phyloP scores from a whole-genome alignment of 2,797 vertebrate genomes.

The Calcarius lapponicus region DNA sequence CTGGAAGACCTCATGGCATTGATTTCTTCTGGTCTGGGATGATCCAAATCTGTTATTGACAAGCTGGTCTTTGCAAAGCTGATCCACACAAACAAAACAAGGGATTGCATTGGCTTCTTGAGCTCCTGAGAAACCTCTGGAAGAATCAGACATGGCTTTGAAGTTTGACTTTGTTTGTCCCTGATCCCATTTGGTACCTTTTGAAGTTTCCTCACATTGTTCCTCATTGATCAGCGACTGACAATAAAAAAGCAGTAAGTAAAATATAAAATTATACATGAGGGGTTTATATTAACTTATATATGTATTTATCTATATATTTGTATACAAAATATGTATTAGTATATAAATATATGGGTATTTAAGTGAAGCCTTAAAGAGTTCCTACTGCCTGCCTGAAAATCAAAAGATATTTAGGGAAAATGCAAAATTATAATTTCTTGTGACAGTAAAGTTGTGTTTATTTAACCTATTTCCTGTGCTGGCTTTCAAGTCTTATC shows the following conservation, averaged over 20 bases:
- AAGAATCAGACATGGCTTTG: not conserved
- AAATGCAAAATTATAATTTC: not conserved
- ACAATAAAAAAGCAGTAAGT: not conserved
- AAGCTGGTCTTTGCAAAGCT: not conserved
- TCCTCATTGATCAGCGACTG: not conserved
- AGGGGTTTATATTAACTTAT: not conserved
- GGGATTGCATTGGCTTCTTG: not conserved
- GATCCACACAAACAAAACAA: not conserved
- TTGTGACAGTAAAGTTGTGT: slow-evolving; percentile 6
- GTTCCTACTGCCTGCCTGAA: not conserved
- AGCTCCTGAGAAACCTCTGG: not conserved
- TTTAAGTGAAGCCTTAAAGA: not conserved
- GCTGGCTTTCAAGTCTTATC: slow-evolving; percentile 37
- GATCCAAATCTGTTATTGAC: not conserved
- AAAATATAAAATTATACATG: not conserved
- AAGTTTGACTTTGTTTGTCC: not conserved
- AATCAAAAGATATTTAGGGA: not conserved
- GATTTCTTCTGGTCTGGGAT: not conserved
- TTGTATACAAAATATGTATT: not conserved
- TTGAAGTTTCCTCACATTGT: not conserved
- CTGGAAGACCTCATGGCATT: not conserved
- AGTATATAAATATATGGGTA: not conserved
- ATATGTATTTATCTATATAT: not conserved
- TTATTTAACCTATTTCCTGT: slow-evolving; percentile 44
- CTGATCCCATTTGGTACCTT: not conserved